Conservation (phyloP, 2,797 vertebrate genomes). For the Epinephelus malabaricus region DNA sequence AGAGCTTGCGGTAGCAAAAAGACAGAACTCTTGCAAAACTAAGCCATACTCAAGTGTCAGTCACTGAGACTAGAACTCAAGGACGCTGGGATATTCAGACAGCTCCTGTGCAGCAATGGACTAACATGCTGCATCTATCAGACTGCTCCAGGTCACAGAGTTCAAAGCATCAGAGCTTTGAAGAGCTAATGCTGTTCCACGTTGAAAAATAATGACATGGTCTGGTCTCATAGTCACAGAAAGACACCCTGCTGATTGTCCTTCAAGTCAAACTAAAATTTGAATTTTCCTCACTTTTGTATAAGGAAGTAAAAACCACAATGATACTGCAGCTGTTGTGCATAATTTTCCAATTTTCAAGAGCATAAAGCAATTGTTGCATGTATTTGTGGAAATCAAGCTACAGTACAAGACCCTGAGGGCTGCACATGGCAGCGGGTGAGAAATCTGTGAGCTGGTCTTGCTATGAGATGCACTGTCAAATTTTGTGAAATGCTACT, state of each 20-base stretch:
- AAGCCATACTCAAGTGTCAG: conserved; percentile 52
- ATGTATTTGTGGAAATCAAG: no score
- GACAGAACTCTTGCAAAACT: conserved; percentile 26
- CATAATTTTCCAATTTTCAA: no score
- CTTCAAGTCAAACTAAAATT: no score
- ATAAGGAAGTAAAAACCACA: no score
- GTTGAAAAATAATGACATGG: neutral
- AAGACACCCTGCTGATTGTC: neutral
- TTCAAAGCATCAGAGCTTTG: neutral
- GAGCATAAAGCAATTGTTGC: no score
- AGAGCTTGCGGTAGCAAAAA: conserved; percentile 48
- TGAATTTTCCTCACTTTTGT: no score
- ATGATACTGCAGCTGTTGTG: no score
- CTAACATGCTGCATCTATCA: neutral
- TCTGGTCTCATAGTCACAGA: neutral
- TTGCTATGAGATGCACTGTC: no score
- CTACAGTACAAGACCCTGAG: no score
- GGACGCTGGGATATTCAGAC: conserved; percentile 30
- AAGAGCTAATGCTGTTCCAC: neutral
- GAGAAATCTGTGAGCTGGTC: no score
- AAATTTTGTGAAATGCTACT: no score
- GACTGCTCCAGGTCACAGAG: neutral
- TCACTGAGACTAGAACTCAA: conserved; percentile 33
- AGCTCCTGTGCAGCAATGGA: conserved; percentile 10
- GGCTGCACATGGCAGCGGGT: no score